Base-by-base conservation (phyloP, 2,797 vertebrate genomes). In the Danio tinwini region DNA sequence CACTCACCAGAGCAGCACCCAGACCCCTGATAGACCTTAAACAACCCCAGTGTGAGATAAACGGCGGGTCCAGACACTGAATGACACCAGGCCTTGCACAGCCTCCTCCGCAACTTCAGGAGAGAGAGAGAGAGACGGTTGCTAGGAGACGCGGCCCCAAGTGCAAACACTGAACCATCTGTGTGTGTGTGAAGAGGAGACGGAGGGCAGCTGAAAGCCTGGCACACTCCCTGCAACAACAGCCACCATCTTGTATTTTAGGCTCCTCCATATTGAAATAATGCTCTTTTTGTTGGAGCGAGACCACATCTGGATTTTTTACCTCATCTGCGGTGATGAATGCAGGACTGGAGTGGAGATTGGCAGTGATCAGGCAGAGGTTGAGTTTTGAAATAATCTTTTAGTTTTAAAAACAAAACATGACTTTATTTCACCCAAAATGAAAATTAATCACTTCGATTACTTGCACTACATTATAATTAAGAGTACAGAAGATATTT, bases 161-260 rank as follows among this genome's bases (percentile, higher is more conserved):
- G 90, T 89, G 90, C 89, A 91, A 92, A 93, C 91, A 92, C 82
- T 76, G 84, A 90, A 88, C 91, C 93, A 92, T 93, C 90, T 92
- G 92, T 91, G 89, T 89, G 89, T 87, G 49, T 13, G 12, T 29
- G 79, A 86, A 90, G 89, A 87, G 82, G 73, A 58, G 64, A 76
- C 42, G 63, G 58, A 40, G 65, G 5, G 75, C 70, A 72, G 70
- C 53, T 85, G 49, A 52, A 69, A 77, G 69, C 9, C 78, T 77
- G 76, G 69, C 73, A 76, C 83, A 74, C 47, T 49, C 70, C 11
- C 62, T 50, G n/a, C 49, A 88, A 87, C 87, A 80, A 78, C 82
- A 76, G 77, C 42, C 47, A 81, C 85, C 84, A 86, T 67, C 75
- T 76, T 85, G 81, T 58, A 76, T 76, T 72, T 47, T 74, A 80